Evolutionary conservation across 2,888 invertebrate genomes (phyloP), one percentile per base, ranked within the genome.

Genomic region (Mesorhabditis sp.): DNA sequence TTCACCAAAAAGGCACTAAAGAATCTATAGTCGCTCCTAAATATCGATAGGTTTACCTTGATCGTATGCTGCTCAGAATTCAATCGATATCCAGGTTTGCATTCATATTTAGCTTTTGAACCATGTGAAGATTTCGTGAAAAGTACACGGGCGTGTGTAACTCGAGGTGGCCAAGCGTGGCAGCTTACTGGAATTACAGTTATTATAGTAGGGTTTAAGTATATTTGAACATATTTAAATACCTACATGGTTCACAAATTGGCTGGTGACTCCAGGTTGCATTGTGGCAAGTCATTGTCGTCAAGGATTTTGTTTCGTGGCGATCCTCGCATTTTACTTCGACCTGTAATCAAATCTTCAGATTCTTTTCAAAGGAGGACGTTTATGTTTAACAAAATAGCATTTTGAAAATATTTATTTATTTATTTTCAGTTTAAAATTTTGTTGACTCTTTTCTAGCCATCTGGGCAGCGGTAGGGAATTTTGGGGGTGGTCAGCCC

Each of bases 101-200:
- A 78, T 28, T 76, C 76, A 43, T 78, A 78, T 72, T 76, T 78
- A 0, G 97, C 97, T 84, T 91, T 91, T 92, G 94, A 94, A 0
- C 95, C 94, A 85, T 98, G 97, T 75, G 94, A 93, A n/a, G 94
- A 94, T 86, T 95, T 95, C 0, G 96, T 94, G 1, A 95, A 97
- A 70, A 97, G 92, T 4, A 96, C 94, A 91, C 95, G 93, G 0
- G 97, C 96, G 83, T 95, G 92, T 68, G 92, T 91, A 0, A 97
- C 94, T 4, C 91, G 89, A 72, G 90, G 91, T 0, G 95, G 95
- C 89, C 94, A 90, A 80, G 87, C 87, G 83, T 92, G 92, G 86
- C 95, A 93, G 44, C 92, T 90, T 70, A 88, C 90, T 90, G 83
- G 7, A 83, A 77, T 68, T 42, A 13, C 28, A 28, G 28, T 28